phyloP scores from a whole-genome alignment of 2,113 vertebrate genomes.

The Anguilla rostrata region DNA sequence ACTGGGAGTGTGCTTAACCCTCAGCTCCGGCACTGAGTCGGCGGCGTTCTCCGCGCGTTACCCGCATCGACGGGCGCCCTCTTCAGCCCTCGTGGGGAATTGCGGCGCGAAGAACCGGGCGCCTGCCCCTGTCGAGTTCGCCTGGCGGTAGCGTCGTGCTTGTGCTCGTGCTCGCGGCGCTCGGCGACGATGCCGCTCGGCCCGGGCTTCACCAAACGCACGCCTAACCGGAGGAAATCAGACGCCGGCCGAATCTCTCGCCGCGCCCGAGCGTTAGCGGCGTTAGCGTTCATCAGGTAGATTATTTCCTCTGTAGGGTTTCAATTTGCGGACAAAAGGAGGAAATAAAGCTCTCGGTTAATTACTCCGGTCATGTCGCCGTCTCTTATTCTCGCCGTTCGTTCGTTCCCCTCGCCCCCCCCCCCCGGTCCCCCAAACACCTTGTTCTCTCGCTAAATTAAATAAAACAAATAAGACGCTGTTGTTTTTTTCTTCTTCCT shows the following conservation, averaged over 20 bases:
- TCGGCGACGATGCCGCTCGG: too few relatives aligned
- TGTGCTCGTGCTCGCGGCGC: too few relatives aligned
- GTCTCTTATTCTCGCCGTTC: slow-evolving; percentile 15
- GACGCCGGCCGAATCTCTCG: not conserved
- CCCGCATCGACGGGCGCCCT: not conserved
- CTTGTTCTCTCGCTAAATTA: slow-evolving; percentile 25
- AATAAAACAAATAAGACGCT: slow-evolving; percentile 32
- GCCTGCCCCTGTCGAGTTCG: too few relatives aligned
- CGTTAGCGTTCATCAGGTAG: slow-evolving; percentile 3
- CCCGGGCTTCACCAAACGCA: not conserved
- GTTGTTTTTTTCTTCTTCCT: too few relatives aligned
- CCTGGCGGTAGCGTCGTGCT: too few relatives aligned
- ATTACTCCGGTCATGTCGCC: slow-evolving; percentile 22
- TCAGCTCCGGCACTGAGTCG: not conserved
- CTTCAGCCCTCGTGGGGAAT: not conserved
- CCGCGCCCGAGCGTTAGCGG: not conserved
- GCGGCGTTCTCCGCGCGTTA: not conserved
- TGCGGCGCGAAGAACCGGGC: not conserved
- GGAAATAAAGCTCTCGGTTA: slow-evolving; percentile 21
- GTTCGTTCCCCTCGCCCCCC: not conserved
- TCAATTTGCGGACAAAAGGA: not conserved
- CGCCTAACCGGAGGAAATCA: not conserved
- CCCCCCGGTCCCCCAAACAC: slow-evolving; percentile 16
- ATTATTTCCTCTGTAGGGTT: not conserved
- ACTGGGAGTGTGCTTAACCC: too few relatives aligned